Base-by-base conservation (phyloP, 2,888 invertebrate species). In the Drosophila pseudotakahashii region DNA sequence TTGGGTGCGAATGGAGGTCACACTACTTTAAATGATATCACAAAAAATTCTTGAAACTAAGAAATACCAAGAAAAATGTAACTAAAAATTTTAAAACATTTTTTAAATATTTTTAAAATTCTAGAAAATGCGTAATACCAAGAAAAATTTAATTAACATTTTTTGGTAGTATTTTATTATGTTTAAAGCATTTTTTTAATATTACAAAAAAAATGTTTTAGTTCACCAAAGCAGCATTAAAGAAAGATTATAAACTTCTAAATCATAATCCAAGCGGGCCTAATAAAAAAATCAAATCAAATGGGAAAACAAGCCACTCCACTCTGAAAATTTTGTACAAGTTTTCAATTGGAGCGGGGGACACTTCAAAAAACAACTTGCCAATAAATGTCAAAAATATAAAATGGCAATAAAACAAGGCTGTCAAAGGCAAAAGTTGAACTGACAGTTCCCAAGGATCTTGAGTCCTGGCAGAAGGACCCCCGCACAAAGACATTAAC, bases 381-480 rank as follows among this genome's bases (percentile, higher is more conserved):
- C 75, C 83, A 76, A 79, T 83, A 81, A 86, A 86, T 83, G 86
- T 81, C 81, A 78, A 83, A 81, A 72, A 79, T 51, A 69, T 50
- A 61, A 53, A 78, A 70, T 61, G 45, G 54, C 79, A 70, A 81
- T 81, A 84, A 79, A 86, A 79, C 74, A 71, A 37, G 59, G 58
- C 79, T 83, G 85, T 84, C 82, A 88, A 78, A 77, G 61, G 62
- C 69, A 66, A 79, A 81, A 87, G 70, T 78, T 81, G 51, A 60
- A 78, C 79, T 79, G 82, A 76, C 82, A 82, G 75, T 60, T 39
- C 26, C 7, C 11, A 42, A 26, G 41, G 50, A 54, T 42, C 32
- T 2, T 26, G 14, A 36, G 54, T 67, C 47, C 76, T 66, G 67
- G 52, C 73, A 68, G 82, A 54, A 69, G 19, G 19, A 23, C 41